Base-by-base conservation (phyloP, 2,888 invertebrate species). In the Agrochola lychnidis region DNA sequence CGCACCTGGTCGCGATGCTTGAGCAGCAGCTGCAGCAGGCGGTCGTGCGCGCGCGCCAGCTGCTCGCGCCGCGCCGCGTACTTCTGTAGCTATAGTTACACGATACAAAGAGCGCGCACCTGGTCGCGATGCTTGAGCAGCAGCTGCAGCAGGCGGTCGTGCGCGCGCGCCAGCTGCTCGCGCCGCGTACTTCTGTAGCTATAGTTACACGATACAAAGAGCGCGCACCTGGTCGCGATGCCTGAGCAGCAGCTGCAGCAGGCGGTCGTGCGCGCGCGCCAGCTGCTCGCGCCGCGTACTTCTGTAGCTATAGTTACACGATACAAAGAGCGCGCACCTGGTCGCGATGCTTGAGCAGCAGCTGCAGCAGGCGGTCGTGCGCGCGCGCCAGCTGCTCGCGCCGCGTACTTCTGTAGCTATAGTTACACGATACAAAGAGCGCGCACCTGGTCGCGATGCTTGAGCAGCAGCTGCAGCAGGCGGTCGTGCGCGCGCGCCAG, bases 401-500 rank as follows among this genome's bases (percentile, higher is more conserved):
- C 97, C 87, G 98, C 98, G 92, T 98, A 98, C 83, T 98, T 97
- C 92, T 98, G 97, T n/a, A n/a, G n/a, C n/a, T n/a, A n/a, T n/a
- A 16, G 30, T 30, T 22, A 6, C n/a, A 36, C 10, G 16, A 10
- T 36, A 40, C 7, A 36, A 36, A 4, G 16, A 3, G 10, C 2
- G 0, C 1, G 22, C 84, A 95, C 96, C 95, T 95, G 95, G 79
- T 96, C 95, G 61, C 95, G 91, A 72, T 93, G 95, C 84, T 91
- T 89, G 88, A 92, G 93, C 83, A 97, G 97, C 85, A 98, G 95
- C 80, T 97, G 97, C 88, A 97, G 97, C 83, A 99, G 98, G 22
- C 97, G 97, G 90, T 98, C 98, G 94, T 99, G 99, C 85, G 98
- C 97, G 80, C 98, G 97, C 92, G 98, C 98, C 57, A 99, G 95